Conservation (phyloP, 2,113 vertebrate genomes). For the Galbula dea region DNA sequence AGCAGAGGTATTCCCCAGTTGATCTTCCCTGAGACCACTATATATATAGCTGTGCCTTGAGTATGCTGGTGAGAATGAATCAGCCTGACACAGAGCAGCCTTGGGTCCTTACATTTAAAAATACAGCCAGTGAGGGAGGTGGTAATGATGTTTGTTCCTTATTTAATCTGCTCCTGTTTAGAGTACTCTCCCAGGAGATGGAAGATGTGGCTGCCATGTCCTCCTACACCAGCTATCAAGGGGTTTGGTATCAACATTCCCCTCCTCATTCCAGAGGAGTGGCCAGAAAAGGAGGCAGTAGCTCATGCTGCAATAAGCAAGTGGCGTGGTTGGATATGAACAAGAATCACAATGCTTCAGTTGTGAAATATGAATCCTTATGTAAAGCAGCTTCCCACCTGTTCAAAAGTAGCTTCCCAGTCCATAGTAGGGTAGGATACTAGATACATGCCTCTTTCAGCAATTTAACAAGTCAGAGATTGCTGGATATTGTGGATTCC, state of each 20-base stretch:
- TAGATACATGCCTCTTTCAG: background rate
- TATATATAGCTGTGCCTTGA: background rate
- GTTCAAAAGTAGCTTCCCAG: background rate
- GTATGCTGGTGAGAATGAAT: background rate
- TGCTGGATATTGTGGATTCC: background rate
- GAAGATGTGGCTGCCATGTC: background rate
- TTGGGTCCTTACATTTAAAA: conserved; percentile 5
- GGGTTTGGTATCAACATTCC: background rate
- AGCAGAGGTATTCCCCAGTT: background rate
- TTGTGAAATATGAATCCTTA: conserved; percentile 6
- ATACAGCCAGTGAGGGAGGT: background rate
- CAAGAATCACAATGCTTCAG: background rate
- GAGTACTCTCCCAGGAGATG: background rate
- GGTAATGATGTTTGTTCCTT: conserved; percentile 1
- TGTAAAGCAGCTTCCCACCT: background rate
- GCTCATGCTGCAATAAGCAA: background rate
- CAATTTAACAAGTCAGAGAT: background rate
- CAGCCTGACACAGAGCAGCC: background rate
- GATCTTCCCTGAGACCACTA: background rate
- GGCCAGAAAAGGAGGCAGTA: background rate
- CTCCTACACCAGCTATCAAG: background rate
- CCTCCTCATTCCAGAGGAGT: background rate
- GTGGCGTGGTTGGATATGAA: background rate
- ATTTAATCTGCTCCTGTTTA: background rate
- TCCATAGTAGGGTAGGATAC: background rate